Percentiles rank a stretch among this genome's conserved stretches.
phyloP scores from a whole-genome alignment of 2,888 invertebrate species.

The Dascillus cervinus region DNA sequence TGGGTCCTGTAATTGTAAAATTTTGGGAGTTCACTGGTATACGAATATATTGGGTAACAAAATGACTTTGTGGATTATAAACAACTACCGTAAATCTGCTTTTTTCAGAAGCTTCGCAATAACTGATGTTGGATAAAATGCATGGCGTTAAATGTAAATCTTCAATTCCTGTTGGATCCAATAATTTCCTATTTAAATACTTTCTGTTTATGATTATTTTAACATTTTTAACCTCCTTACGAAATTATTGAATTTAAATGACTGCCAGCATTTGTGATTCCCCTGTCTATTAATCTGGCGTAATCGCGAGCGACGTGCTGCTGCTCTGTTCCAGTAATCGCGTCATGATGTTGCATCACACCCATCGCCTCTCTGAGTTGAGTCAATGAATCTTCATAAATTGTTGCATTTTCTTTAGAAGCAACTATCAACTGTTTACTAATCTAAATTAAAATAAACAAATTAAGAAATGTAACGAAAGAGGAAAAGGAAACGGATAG shows the following conservation, averaged over 20 bases:
- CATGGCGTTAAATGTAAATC: constrained; percentile 46
- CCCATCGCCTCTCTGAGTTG: constrained; percentile 75
- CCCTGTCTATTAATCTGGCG: constrained; percentile 61
- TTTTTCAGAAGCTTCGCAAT: constrained; percentile 60
- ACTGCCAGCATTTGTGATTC: constrained; percentile 51
- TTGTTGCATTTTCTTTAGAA: no score
- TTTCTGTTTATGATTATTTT: no score
- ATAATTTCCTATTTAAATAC: no score
- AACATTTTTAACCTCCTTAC: no score
- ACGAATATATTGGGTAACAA: constrained; percentile 50
- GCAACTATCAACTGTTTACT: no score
- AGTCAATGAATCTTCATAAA: no score
- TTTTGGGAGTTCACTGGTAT: constrained; percentile 52
- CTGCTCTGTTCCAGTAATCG: constrained; percentile 80
- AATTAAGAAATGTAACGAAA: no score
- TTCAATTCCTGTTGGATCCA: no score
- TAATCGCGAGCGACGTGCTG: constrained; percentile 87
- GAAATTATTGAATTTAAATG: constrained; percentile 4
- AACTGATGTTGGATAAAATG: constrained; percentile 65
- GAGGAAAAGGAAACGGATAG: no score
- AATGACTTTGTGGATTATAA: constrained; percentile 73
- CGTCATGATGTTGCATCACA: constrained; percentile 90
- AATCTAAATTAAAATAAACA: no score
- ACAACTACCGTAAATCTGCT: constrained; percentile 62
- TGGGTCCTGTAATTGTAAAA: constrained; percentile 56